These are phyloP conservation scores for Crambe crambe DNA, from an alignment of 37 sponge, comb jelly and placozoan species.

Conservation along the genomic window DNA sequence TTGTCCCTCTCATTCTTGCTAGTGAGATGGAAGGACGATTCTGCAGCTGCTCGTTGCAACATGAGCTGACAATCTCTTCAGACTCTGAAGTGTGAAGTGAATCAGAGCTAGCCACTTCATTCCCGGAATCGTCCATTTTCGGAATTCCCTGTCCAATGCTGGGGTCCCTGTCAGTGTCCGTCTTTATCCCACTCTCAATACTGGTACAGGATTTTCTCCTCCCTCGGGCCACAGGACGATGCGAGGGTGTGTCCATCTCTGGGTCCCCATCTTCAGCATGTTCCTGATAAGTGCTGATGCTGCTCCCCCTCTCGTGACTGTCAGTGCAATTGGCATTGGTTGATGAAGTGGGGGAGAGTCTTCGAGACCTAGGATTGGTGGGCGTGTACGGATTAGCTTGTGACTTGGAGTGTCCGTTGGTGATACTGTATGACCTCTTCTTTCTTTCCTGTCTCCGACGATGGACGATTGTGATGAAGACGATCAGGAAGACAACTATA, in stretches of 20 bases:
- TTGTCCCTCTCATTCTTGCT: background rate
- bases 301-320: conserved; percentile 7
- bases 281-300: conserved; percentile 43
- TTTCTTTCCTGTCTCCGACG: background rate
- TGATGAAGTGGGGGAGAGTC: background rate
- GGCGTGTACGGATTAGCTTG: background rate
- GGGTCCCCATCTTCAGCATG: conserved; percentile 16
- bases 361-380: background rate
- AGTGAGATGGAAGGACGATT: conserved; percentile 31
- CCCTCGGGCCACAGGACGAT: background rate
- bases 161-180: conserved; percentile 47
- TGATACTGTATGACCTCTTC: conserved; percentile 20
- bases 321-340: background rate
- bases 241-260: background rate
- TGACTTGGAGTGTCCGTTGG: background rate
- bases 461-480: background rate
- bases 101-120: conserved; percentile 35
- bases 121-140: conserved; percentile 16
- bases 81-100: conserved; percentile 46
- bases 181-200: conserved; percentile 69
- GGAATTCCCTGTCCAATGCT: conserved; percentile 6
- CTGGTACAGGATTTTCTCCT: conserved; percentile 46
- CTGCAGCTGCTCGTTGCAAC: conserved; percentile 15
- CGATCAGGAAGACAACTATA: background rate
- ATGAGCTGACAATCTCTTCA: conserved; percentile 49